These are phyloP conservation scores for Aricia agestis DNA, from an alignment of 1,140 invertebrate species.

Conservation along the genomic window DNA sequence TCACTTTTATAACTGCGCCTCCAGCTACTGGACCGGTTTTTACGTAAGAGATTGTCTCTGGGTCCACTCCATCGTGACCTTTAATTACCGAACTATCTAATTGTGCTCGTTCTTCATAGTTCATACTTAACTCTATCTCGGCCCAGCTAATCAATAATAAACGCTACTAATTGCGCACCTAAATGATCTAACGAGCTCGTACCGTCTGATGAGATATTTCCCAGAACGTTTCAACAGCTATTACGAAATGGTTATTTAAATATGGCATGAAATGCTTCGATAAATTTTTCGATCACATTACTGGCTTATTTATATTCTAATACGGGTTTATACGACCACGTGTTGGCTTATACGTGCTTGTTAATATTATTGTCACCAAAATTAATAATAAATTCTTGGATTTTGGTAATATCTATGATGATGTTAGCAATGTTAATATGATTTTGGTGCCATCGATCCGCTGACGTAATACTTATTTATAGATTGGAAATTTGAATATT, in stretches of 20 bases:
- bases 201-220: conserved; percentile 1
- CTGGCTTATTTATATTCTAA: not conserved
- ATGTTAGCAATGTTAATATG: not conserved
- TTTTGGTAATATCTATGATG: not conserved
- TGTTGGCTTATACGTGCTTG: not conserved
- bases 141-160: not conserved
- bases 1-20: not conserved
- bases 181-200: not conserved
- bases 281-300: not conserved
- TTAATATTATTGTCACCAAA: conserved; percentile 4
- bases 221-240: not conserved
- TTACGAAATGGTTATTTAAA: not conserved
- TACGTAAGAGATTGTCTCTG: not conserved
- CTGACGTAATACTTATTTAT: not conserved
- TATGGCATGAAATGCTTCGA: not conserved
- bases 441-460: too few species aligned
- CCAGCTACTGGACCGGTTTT: not conserved
- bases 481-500: not conserved
- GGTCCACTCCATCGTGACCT: not conserved
- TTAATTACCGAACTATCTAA: not conserved
- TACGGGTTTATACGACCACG: not conserved
- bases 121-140: conserved; percentile 1
- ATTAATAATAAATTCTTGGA: not conserved
- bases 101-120: not conserved
- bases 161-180: not conserved